Evolutionary conservation across 2,113 vertebrate genomes (phyloP).

Genomic region (Bubo scandiacus): DNA sequence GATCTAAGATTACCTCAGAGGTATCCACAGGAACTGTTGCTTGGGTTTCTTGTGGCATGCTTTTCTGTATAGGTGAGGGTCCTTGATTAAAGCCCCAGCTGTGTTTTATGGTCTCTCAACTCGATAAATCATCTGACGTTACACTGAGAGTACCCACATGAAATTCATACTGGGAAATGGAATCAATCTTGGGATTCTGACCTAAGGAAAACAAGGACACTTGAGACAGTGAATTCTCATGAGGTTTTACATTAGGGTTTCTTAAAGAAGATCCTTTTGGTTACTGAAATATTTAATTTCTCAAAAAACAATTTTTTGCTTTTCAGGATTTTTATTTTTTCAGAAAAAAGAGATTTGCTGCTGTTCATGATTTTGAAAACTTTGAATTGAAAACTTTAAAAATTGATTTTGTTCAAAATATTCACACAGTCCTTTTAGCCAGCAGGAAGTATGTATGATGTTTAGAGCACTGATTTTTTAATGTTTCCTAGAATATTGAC

Average conservation of each 20-base stretch:
- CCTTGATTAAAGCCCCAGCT: neutral
- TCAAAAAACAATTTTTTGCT: neutral
- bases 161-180: neutral
- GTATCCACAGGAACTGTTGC: neutral
- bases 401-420: neutral
- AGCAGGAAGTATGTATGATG: neutral
- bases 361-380: neutral
- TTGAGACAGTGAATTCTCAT: neutral
- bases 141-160: neutral
- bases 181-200: neutral
- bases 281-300: neutral
- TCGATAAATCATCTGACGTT: neutral
- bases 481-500: neutral
- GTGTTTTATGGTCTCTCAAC: neutral
- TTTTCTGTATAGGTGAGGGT: neutral
- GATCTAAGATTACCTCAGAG: neutral
- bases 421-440: neutral
- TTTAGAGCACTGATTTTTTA: neutral
- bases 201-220: neutral
- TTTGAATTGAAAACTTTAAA: neutral
- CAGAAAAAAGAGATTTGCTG: neutral
- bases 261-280: neutral
- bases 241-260: neutral
- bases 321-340: neutral
- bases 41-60: neutral